Evolutionary conservation across 2,113 vertebrate species (phyloP).

Genomic region (Melanerpes formicivorus): DNA sequence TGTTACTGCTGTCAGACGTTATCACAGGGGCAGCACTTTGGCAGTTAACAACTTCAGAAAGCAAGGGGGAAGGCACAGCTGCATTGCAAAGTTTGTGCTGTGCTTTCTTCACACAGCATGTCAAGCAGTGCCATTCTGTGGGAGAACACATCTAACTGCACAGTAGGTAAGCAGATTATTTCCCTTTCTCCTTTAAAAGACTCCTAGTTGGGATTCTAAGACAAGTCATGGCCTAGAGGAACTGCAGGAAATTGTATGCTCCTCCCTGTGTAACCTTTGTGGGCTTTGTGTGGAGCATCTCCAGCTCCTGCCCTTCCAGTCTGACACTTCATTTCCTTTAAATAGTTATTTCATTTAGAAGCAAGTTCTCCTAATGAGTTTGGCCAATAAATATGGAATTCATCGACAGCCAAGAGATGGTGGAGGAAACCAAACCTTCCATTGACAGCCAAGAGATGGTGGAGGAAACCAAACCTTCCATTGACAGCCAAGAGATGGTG

Average conservation of each 20-base stretch:
- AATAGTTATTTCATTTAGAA: neutral
- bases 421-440: neutral
- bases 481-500: neutral
- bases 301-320: neutral
- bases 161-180: neutral
- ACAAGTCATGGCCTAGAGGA: neutral
- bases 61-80: accelerated
- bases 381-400: neutral
- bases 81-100: neutral
- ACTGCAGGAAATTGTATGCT: neutral
- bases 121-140: neutral
- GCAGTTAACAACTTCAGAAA: neutral
- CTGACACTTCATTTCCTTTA: neutral
- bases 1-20: neutral
- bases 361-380: neutral
- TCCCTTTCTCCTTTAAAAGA: neutral
- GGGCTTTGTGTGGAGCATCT: neutral
- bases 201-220: neutral
- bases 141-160: neutral
- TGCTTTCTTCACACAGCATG: neutral
- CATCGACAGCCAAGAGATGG: neutral
- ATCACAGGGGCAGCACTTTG: neutral
- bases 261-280: neutral
- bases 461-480: neutral
- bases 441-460: neutral